Evolutionary conservation across 2,797 vertebrate genomes (phyloP).

Genomic region (Lemur catta): DNA sequence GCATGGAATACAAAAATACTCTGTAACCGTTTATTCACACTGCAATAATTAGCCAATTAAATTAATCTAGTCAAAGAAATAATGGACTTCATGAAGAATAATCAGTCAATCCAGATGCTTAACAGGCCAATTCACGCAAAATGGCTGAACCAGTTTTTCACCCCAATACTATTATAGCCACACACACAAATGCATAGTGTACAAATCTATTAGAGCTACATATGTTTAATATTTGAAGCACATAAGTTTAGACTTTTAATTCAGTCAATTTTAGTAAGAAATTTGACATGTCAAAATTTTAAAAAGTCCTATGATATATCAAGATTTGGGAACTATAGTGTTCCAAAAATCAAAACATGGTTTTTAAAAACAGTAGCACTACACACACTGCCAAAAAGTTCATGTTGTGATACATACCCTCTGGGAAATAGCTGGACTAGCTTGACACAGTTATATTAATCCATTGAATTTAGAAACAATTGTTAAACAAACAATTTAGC

Average conservation of each 20-base stretch:
- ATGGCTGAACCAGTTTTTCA: neutral
- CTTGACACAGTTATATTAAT: constrained; percentile 19
- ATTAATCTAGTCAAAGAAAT: neutral
- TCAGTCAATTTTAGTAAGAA: constrained; percentile 47
- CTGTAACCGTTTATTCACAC: neutral
- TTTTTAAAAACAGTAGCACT: constrained; percentile 56
- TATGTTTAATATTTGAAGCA: neutral
- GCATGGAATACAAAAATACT: neutral
- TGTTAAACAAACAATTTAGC: constrained; percentile 49
- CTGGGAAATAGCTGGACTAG: constrained; percentile 37
- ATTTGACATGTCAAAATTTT: neutral
- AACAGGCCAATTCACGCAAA: neutral
- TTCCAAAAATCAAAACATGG: constrained; percentile 59
- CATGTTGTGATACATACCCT: constrained; percentile 33
- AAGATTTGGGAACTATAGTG: constrained; percentile 45
- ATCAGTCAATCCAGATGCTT: neutral
- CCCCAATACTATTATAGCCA: neutral
- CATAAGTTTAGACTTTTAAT: neutral
- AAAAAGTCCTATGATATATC: neutral
- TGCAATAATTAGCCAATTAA: neutral
- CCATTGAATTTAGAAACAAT: neutral
- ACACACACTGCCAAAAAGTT: constrained; percentile 35
- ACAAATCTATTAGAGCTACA: neutral
- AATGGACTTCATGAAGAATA: neutral
- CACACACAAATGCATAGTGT: neutral